Evolutionary conservation across 2,797 vertebrate genomes (phyloP).

Genomic region (Amniataba percoides): DNA sequence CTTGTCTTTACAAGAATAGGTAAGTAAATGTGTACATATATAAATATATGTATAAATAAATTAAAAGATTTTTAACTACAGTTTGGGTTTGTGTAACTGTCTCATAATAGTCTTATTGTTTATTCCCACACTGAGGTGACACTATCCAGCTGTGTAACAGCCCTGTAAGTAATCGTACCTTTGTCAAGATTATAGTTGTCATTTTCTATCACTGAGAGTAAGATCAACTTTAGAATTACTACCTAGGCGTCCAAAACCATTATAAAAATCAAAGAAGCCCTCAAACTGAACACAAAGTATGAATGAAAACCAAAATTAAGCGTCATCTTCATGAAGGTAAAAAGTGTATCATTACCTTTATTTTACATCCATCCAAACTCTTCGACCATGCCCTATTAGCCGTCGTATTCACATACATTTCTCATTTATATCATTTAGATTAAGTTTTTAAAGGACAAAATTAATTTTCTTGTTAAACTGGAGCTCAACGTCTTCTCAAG

Average conservation of each 20-base stretch:
- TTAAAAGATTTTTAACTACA: conserved; percentile 90
- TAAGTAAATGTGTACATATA: conserved; percentile 87
- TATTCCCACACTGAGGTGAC: not conserved
- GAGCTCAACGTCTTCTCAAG: not conserved
- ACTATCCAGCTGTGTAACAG: not conserved
- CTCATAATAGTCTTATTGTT: not conserved
- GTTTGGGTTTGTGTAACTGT: conserved; percentile 1
- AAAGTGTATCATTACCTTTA: not conserved
- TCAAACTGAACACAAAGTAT: not conserved
- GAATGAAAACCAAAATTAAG: not conserved
- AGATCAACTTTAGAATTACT: not conserved
- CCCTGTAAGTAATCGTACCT: not conserved
- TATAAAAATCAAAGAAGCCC: not conserved
- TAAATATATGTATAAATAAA: conserved; percentile 91
- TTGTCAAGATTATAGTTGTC: too few species aligned
- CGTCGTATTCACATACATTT: too few species aligned
- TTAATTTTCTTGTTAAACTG: too few species aligned
- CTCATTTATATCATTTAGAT: not conserved
- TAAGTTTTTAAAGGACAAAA: too few species aligned
- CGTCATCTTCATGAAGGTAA: not conserved
- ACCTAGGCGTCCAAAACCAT: not conserved
- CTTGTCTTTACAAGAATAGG: conserved; percentile 81
- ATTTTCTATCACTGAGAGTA: not conserved
- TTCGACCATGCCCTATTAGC: too few species aligned
- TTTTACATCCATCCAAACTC: not conserved